These are phyloP conservation scores for Ectobius pallidus DNA, from an alignment of 2,888 invertebrate species.

Conservation along the genomic window DNA sequence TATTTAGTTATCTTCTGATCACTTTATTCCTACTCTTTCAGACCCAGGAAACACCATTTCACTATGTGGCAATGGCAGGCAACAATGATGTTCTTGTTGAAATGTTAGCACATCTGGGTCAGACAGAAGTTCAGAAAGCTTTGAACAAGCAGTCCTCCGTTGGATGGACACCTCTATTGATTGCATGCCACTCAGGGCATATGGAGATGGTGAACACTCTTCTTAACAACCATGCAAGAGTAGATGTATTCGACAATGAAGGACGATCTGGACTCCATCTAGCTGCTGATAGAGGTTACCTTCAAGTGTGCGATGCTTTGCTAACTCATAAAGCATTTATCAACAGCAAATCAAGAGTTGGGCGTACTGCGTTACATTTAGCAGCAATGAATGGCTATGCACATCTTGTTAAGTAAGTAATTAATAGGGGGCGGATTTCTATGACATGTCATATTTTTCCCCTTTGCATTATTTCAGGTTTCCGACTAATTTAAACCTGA, in stretches of 20 bases:
- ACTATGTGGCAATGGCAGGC: constrained; percentile 93
- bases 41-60: constrained; percentile 92
- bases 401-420: constrained; percentile 62
- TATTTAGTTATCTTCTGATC: no score
- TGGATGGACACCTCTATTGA: constrained; percentile 96
- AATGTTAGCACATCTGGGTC: constrained; percentile 89
- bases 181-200: constrained; percentile 95
- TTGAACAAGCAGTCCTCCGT: constrained; percentile 92
- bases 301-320: constrained; percentile 83
- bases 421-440: no score
- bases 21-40: no score
- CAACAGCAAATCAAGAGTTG: constrained; percentile 96
- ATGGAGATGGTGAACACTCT: constrained; percentile 90
- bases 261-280: constrained; percentile 94
- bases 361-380: constrained; percentile 94
- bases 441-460: no score
- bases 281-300: constrained; percentile 92
- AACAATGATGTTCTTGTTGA: constrained; percentile 94
- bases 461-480: no score
- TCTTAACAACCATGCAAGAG: constrained; percentile 92
- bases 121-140: constrained; percentile 90
- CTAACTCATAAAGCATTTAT: constrained; percentile 97
- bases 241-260: constrained; percentile 98
- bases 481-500: no score
- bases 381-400: constrained; percentile 97